Evolutionary conservation across 2,888 invertebrate species (phyloP).

Genomic region (Poecilobothrus nobilitatus): DNA sequence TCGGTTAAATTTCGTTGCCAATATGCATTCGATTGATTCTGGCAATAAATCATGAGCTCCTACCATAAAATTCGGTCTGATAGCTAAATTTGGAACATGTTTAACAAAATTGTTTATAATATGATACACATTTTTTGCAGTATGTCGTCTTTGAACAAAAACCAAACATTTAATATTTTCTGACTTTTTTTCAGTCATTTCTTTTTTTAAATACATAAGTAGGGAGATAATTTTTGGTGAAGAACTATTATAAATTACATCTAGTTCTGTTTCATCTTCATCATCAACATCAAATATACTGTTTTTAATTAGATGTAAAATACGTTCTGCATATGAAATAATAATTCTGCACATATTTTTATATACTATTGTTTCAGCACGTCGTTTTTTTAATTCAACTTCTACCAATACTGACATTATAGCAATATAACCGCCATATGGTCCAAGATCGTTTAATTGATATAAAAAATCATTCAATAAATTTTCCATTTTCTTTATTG

Average conservation of each 20-base stretch:
- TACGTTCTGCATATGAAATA: slow-evolving; percentile 37
- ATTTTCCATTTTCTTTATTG: slow-evolving; percentile 45
- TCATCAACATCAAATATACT: slow-evolving; percentile 44
- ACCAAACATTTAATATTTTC: slow-evolving; percentile 36
- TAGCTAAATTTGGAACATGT: slow-evolving; percentile 46
- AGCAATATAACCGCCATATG: slow-evolving; percentile 53
- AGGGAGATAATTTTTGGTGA: slow-evolving; percentile 57
- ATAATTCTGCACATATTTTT: slow-evolving; percentile 31
- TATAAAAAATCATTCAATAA: slow-evolving; percentile 46
- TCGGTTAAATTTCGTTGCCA: slow-evolving; percentile 33
- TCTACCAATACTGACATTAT: slow-evolving; percentile 53
- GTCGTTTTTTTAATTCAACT: slow-evolving; percentile 53
- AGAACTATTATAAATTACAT: slow-evolving; percentile 49
- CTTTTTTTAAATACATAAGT: slow-evolving; percentile 53
- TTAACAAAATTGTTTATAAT: slow-evolving; percentile 50
- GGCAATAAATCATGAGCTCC: slow-evolving; percentile 44
- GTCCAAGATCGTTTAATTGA: slow-evolving; percentile 48
- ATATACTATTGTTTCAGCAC: slow-evolving; percentile 44
- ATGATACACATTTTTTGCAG: slow-evolving; percentile 66
- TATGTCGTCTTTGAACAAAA: slow-evolving; percentile 49
- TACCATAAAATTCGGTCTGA: slow-evolving; percentile 62
- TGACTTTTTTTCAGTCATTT: slow-evolving; percentile 42
- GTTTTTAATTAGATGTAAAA: slow-evolving; percentile 48
- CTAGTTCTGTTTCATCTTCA: slow-evolving; percentile 22
- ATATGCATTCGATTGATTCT: slow-evolving; percentile 29